Evolutionary conservation across 2,888 invertebrate species (phyloP).

Genomic region (Dioctria rufipes): DNA sequence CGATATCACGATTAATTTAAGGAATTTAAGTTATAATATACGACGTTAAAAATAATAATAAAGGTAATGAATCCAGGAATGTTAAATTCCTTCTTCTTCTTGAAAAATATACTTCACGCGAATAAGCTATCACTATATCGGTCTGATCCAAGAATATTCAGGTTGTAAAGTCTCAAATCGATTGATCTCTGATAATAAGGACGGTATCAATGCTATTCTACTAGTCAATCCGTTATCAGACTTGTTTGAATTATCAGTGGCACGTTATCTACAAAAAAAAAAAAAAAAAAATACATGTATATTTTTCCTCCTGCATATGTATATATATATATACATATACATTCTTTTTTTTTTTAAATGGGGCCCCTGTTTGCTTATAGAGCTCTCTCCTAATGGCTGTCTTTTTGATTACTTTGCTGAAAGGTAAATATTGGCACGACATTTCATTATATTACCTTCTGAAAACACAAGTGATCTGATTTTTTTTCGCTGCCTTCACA

Average conservation of each 20-base stretch:
- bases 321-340: neutral
- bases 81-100: neutral
- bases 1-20: neutral
- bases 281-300: neutral
- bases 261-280: slow-evolving; percentile 36
- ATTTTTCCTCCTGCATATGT: slow-evolving; percentile 24
- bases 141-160: slow-evolving; percentile 33
- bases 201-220: slow-evolving; percentile 33
- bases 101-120: slow-evolving; percentile 27
- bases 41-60: too few species aligned
- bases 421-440: slow-evolving; percentile 48
- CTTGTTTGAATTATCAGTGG: slow-evolving; percentile 38
- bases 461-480: slow-evolving; percentile 40
- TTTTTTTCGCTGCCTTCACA: slow-evolving; percentile 15
- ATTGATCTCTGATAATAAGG: slow-evolving; percentile 45
- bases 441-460: slow-evolving; percentile 46
- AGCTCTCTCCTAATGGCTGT: slow-evolving; percentile 38
- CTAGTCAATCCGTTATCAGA: slow-evolving; percentile 40
- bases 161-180: slow-evolving; percentile 47
- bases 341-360: slow-evolving; percentile 13
- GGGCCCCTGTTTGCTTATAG: slow-evolving; percentile 18
- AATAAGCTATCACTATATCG: slow-evolving; percentile 27
- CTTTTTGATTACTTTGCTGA: slow-evolving; percentile 19
- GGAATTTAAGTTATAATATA: too few species aligned
- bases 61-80: neutral